phyloP scores from a whole-genome alignment of 2,797 vertebrate species.

The Sebastes vulpes region DNA sequence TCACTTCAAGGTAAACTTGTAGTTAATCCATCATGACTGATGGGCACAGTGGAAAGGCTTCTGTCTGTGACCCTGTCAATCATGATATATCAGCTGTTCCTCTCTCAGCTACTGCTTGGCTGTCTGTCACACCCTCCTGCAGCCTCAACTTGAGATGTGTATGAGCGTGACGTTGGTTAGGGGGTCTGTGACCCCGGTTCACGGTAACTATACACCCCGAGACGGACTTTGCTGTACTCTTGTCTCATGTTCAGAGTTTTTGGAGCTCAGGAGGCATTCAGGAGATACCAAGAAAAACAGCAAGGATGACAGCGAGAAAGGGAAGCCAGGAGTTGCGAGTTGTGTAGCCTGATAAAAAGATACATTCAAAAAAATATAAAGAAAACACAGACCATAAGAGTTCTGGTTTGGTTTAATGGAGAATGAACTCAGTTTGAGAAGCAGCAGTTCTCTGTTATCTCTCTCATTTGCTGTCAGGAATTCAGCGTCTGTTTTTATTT shows the following conservation, averaged over 20 bases:
- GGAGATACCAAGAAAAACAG: conserved; percentile 23
- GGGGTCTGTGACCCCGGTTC: conserved; percentile 46
- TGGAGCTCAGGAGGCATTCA: conserved; percentile 32
- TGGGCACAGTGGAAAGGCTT: conserved; percentile 44
- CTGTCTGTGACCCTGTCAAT: conserved; percentile 55
- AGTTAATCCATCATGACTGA: conserved; percentile 48
- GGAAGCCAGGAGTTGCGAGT: background rate
- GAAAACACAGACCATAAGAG: background rate
- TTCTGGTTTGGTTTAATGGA: background rate
- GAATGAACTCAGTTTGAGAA: background rate
- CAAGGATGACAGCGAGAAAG: background rate
- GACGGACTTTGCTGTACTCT: conserved; percentile 66
- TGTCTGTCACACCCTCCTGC: conserved; percentile 39
- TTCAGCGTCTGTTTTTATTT: background rate
- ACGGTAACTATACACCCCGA: conserved; percentile 71
- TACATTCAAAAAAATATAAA: background rate
- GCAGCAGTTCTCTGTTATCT: background rate
- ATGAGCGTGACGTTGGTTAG: conserved; percentile 31
- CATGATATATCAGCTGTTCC: conserved; percentile 69
- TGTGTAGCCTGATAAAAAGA: background rate
- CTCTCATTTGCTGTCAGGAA: background rate
- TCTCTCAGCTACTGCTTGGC: conserved; percentile 45
- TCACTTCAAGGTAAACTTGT: conserved; percentile 27
- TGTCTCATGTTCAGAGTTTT: conserved; percentile 68
- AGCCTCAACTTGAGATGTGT: conserved; percentile 52